These are phyloP conservation scores for Leptura quadrifasciata DNA, from an alignment of 2,888 invertebrate species.

Conservation along the genomic window DNA sequence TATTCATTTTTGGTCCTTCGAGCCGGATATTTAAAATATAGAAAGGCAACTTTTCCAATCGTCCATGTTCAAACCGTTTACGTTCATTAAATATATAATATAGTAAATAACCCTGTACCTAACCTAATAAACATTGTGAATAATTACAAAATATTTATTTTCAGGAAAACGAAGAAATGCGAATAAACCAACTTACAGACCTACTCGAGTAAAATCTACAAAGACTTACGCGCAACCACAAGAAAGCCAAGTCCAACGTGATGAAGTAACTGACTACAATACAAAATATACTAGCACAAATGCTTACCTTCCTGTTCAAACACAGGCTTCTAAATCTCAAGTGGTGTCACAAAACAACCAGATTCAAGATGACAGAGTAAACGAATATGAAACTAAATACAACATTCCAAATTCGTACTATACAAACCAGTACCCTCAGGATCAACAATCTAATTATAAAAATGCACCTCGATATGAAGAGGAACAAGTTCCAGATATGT, in stretches of 20 bases:
- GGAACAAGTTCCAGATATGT: neutral
- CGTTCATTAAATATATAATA: too few relatives aligned
- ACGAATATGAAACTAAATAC: neutral
- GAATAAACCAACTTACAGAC: neutral
- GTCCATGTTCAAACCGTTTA: too few relatives aligned
- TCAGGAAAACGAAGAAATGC: neutral
- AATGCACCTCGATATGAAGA: slow-evolving; percentile 11
- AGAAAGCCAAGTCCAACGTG: neutral
- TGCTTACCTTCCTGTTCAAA: neutral
- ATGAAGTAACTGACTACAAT: neutral
- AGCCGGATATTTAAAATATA: too few relatives aligned
- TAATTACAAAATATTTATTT: neutral
- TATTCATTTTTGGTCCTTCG: too few relatives aligned
- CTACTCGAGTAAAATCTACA: neutral
- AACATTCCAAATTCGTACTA: neutral
- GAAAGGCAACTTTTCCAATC: too few relatives aligned
- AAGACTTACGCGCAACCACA: neutral
- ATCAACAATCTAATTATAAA: slow-evolving; percentile 4
- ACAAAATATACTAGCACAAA: neutral
- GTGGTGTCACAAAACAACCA: neutral
- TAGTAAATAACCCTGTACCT: too few relatives aligned
- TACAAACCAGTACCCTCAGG: neutral
- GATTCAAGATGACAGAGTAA: neutral
- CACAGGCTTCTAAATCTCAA: neutral
- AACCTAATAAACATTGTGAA: too few relatives aligned